phyloP scores from a whole-genome alignment of 2,113 vertebrate species.

The Bostrychus sinensis region DNA sequence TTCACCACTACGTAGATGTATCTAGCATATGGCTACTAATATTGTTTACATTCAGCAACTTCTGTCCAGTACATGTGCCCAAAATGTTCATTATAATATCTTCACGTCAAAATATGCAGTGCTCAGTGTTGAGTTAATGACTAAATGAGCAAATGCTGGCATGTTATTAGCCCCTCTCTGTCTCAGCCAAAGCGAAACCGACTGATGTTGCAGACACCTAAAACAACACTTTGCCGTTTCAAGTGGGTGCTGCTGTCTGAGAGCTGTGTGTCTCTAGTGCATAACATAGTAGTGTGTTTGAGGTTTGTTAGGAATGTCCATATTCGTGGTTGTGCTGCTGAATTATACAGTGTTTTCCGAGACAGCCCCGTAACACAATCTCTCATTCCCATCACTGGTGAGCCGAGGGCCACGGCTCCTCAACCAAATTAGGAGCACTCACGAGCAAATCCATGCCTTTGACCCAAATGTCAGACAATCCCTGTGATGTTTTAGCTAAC shows the following conservation, averaged over 20 bases:
- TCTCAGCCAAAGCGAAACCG: background rate
- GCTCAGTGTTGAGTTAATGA: constrained; percentile 2
- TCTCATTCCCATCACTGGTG: constrained; percentile 29
- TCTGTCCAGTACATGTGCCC: background rate
- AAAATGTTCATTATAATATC: background rate
- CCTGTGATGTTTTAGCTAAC: constrained; percentile 49
- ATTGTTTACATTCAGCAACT: background rate
- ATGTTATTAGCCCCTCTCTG: background rate
- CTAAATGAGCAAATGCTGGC: background rate
- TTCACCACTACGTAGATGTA: no score
- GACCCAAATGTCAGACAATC: constrained; percentile 46
- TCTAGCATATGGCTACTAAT: no score
- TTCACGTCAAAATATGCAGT: background rate
- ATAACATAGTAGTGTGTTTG: constrained; percentile 27
- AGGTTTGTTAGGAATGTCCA: constrained; percentile 26
- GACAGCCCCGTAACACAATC: constrained; percentile 38
- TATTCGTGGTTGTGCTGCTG: constrained; percentile 6
- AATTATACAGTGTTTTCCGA: constrained; percentile 20
- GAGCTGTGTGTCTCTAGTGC: constrained; percentile 30
- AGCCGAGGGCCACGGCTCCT: constrained; percentile 41
- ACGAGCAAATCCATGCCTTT: constrained; percentile 33
- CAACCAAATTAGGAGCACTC: constrained; percentile 38
- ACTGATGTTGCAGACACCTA: constrained; percentile 48
- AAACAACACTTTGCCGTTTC: constrained; percentile 44
- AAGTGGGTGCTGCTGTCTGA: constrained; percentile 31